Percentiles rank a stretch among this genome's conserved stretches.
These are phyloP conservation scores for Netelia virgata DNA, from an alignment of 2,888 invertebrate species.

Conservation along the genomic window DNA sequence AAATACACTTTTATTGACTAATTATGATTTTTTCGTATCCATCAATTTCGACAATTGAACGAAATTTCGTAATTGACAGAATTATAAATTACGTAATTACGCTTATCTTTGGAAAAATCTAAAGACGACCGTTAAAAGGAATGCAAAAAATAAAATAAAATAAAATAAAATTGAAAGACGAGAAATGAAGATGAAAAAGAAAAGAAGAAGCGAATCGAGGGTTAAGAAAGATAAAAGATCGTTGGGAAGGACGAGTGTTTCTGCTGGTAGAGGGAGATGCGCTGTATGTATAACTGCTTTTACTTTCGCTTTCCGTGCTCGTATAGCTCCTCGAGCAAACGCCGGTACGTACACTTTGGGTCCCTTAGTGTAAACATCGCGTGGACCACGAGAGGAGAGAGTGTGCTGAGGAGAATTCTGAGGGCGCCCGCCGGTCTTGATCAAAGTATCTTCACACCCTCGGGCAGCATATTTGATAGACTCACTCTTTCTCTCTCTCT, in stretches of 20 bases:
- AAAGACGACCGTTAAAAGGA: background rate
- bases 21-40: no score
- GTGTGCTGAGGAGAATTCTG: constrained; percentile 71
- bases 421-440: constrained; percentile 78
- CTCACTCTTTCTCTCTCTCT: no score
- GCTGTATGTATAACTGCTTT: constrained; percentile 42
- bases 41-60: no score
- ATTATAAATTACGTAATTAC: no score
- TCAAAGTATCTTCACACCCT: constrained; percentile 83
- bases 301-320: constrained; percentile 53
- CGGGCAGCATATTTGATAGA: constrained; percentile 82
- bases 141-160: background rate
- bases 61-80: background rate
- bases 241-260: constrained; percentile 56
- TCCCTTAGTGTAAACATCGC: constrained; percentile 82
- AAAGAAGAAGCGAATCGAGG: constrained; percentile 28
- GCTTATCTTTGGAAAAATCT: background rate
- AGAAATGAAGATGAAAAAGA: background rate
- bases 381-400: constrained; percentile 71
- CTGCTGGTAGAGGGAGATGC: constrained; percentile 52
- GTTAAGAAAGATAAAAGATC: constrained; percentile 36
- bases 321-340: constrained; percentile 60
- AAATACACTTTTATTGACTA: no score
- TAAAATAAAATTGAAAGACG: background rate
- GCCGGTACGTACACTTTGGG: constrained; percentile 69